These are phyloP conservation scores for Mycetomoellerius zeteki DNA, from an alignment of 1,140 invertebrate genomes.

Conservation along the genomic window DNA sequence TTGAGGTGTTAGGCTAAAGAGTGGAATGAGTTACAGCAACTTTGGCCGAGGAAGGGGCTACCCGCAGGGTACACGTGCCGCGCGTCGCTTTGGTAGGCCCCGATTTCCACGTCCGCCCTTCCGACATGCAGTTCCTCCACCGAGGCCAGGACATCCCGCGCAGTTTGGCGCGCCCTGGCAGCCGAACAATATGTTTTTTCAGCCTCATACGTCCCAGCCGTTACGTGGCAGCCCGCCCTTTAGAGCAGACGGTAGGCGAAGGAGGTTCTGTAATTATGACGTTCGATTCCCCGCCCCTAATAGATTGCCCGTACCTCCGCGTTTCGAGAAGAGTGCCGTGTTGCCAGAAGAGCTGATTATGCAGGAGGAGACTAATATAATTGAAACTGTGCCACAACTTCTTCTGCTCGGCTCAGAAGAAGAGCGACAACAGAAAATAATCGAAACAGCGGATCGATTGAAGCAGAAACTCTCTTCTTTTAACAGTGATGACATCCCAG, in stretches of 20 bases:
- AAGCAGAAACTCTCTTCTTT: slow-evolving; percentile 81
- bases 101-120: slow-evolving; percentile 65
- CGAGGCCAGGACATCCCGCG: slow-evolving; percentile 8
- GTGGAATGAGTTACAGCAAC: slow-evolving; percentile 79
- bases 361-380: neutral
- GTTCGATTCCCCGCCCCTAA: slow-evolving; percentile 39
- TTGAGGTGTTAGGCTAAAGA: slow-evolving; percentile 12
- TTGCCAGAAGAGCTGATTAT: neutral
- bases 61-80: slow-evolving; percentile 70
- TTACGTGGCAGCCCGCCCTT: slow-evolving; percentile 52
- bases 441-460: slow-evolving; percentile 82
- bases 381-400: slow-evolving; percentile 12
- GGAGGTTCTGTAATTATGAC: neutral
- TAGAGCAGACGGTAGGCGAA: slow-evolving; percentile 26
- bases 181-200: slow-evolving; percentile 53
- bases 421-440: slow-evolving; percentile 83
- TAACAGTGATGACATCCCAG: slow-evolving; percentile 75
- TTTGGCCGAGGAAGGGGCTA: slow-evolving; percentile 76
- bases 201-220: neutral
- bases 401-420: slow-evolving; percentile 83
- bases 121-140: slow-evolving; percentile 27
- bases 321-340: neutral
- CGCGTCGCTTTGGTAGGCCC: slow-evolving; percentile 59
- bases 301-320: slow-evolving; percentile 19
- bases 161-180: slow-evolving; percentile 47